phyloP scores from a whole-genome alignment of 2,888 invertebrate species.

The Ecdyonurus torrentis region DNA sequence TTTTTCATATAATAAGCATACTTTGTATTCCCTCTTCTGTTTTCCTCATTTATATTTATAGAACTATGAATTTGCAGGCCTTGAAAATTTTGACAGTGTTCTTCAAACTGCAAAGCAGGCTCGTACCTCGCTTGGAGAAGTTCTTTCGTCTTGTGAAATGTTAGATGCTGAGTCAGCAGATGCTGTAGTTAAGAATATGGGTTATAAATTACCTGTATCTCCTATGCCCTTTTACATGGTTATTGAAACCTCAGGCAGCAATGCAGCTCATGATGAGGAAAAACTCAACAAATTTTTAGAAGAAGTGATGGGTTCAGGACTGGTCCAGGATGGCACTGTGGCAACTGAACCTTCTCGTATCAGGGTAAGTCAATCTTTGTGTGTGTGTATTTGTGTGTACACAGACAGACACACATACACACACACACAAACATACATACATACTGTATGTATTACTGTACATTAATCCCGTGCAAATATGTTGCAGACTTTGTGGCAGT shows the following conservation, averaged over 20 bases:
- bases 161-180: conserved; percentile 62
- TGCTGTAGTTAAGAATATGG: conserved; percentile 42
- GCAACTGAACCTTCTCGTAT: conserved; percentile 72
- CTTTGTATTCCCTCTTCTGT: too few relatives aligned
- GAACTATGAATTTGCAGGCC: too few relatives aligned
- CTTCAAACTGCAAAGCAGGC: conserved; percentile 57
- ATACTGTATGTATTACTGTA: background rate
- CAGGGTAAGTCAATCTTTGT: conserved; percentile 35
- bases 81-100: conserved; percentile 60
- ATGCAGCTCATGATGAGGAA: conserved; percentile 67
- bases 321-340: conserved; percentile 68
- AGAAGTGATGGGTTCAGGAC: conserved; percentile 47
- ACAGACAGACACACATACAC: too few relatives aligned
- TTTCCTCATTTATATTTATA: too few relatives aligned
- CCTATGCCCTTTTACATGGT: conserved; percentile 60
- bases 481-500: conserved; percentile 57
- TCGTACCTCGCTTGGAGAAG: conserved; percentile 63
- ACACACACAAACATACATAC: too few relatives aligned
- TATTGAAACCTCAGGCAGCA: conserved; percentile 78
- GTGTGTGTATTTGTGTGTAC: too few relatives aligned
- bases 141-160: conserved; percentile 90
- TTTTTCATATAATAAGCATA: too few relatives aligned
- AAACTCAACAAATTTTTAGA: conserved; percentile 68
- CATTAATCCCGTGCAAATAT: background rate
- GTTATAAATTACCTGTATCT: conserved; percentile 27